These are phyloP conservation scores for Procavia capensis DNA, from an alignment of 2,113 vertebrate species.

Conservation along the genomic window DNA sequence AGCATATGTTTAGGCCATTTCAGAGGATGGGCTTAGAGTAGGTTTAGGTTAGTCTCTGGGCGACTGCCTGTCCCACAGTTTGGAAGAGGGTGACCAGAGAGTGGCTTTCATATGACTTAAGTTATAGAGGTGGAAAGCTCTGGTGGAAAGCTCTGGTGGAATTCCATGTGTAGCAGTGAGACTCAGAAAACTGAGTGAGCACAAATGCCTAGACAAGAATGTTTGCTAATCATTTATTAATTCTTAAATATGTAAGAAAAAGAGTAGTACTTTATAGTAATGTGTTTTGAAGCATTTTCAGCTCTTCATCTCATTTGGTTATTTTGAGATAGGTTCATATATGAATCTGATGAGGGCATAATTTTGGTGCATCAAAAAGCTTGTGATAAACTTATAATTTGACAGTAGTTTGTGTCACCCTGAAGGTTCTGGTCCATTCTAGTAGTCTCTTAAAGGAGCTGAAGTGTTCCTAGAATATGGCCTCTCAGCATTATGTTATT, in stretches of 20 bases:
- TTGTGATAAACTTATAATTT: neutral
- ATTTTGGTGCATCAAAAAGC: neutral
- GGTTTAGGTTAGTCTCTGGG: neutral
- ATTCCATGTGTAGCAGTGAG: neutral
- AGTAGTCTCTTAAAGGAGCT: neutral
- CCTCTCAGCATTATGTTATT: neutral
- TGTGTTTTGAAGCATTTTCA: conserved; percentile 4
- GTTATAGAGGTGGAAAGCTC: no score
- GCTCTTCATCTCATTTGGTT: neutral
- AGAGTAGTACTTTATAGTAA: neutral
- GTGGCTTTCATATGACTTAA: neutral
- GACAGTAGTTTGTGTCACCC: neutral
- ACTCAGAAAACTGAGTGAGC: neutral
- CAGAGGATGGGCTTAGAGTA: neutral
- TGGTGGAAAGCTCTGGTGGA: no score
- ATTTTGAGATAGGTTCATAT: conserved; percentile 2
- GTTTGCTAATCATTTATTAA: neutral
- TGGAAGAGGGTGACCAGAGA: neutral
- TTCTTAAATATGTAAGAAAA: neutral
- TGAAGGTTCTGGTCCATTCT: neutral
- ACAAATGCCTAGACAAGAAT: neutral
- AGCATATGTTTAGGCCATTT: neutral
- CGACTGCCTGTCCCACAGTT: neutral
- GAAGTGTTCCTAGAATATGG: neutral
- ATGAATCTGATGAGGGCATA: neutral